These are phyloP conservation scores for Hippocampus kuda DNA, from an alignment of 2,797 vertebrate genomes.

Conservation along the genomic window DNA sequence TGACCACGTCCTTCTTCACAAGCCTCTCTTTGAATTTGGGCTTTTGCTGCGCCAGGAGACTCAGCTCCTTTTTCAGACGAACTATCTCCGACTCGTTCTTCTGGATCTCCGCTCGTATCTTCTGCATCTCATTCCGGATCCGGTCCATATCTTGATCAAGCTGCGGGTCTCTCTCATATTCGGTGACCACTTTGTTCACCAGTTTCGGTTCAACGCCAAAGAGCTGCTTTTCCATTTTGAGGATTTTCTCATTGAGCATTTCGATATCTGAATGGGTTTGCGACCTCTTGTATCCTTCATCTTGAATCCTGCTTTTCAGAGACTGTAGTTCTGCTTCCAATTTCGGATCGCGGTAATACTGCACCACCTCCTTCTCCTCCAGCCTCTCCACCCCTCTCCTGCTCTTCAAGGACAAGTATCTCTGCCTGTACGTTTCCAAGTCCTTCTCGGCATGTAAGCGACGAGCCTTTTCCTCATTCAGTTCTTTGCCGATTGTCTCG, in stretches of 20 bases:
- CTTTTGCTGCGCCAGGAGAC: constrained; percentile 71
- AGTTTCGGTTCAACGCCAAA: constrained; percentile 69
- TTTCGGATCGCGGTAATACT: constrained; percentile 83
- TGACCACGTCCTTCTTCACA: constrained; percentile 85
- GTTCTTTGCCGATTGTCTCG: constrained; percentile 67
- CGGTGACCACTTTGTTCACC: constrained; percentile 82
- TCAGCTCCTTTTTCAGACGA: constrained; percentile 69
- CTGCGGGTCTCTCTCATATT: constrained; percentile 80
- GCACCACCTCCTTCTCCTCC: constrained; percentile 87
- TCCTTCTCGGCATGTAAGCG: constrained; percentile 69
- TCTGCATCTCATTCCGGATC: constrained; percentile 73
- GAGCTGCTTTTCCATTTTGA: constrained; percentile 64
- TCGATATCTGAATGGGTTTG: constrained; percentile 67
- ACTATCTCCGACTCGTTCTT: constrained; percentile 55
- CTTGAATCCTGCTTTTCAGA: constrained; percentile 62
- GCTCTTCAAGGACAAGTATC: constrained; percentile 74
- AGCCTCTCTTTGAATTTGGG: constrained; percentile 75
- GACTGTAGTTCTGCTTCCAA: constrained; percentile 68
- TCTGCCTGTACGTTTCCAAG: constrained; percentile 69
- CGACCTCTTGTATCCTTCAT: constrained; percentile 65
- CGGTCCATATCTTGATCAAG: constrained; percentile 73
- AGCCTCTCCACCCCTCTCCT: constrained; percentile 81
- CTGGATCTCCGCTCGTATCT: constrained; percentile 62
- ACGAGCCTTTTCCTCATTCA: constrained; percentile 70
- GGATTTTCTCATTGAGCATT: constrained; percentile 58